Base-by-base conservation (phyloP, 2,888 invertebrate species). In the Chloroclystis v-ata region DNA sequence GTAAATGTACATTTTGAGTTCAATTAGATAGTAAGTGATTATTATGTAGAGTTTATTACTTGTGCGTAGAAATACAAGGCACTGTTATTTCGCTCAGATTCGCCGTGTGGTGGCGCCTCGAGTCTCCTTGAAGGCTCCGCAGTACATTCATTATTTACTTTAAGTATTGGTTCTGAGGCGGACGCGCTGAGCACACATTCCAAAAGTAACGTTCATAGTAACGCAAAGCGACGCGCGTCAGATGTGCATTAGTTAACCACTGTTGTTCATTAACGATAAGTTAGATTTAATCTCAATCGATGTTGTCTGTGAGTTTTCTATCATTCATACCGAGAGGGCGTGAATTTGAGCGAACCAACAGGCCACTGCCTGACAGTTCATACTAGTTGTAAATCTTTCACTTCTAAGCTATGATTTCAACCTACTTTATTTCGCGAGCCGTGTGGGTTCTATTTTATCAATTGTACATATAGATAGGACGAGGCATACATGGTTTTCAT, bases 181-280 rank as follows among this genome's bases (percentile, higher is more conserved):
- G 54, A 44, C 52, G 46, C 72, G 81, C 79, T 77, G 78, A 79
- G 78, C 78, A 82, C 75, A 86, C 86, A 86, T 86, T 86, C 86
- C 86, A 86, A 82, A 82, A 81, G 75, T 82, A 77, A 74, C 70
- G 70, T 75, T 67, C 69, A 71, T 46, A 65, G 75, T 77, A 76
- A 76, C 75, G 76, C 72, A 64, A 69, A 58, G 73, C 72, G 78
- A 69, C 75, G 75, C 76, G 75, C 71, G 69, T 69, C 73, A 61
- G 63, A 64, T 66, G 62, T 71, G 79, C 81, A 80, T 76, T 79
- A 78, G 78, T 84, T 85, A 83, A 84, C 86, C 86, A 86, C 85
- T 84, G 85, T 83, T 86, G 86, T 86, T 86, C 86, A 86, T 85
- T 85, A 86, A 79, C 76, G 80, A 75, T 86, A 86, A 86, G 86